A percentile compares a stretch with the other conserved stretches of the same genome.
phyloP scores from a whole-genome alignment of 2,797 vertebrate species.

The Anguilla pacifica region DNA sequence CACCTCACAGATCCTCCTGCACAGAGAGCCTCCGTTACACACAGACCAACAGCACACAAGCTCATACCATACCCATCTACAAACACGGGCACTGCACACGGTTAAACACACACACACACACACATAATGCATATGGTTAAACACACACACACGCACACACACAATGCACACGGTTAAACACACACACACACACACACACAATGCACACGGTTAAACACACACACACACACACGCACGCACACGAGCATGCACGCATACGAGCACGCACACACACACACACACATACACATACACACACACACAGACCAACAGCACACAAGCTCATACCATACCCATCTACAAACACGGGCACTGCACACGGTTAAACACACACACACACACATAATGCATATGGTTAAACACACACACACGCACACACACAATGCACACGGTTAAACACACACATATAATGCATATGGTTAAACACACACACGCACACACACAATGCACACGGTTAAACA shows the following conservation, averaged over 20 bases:
- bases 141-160: too few species aligned
- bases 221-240: neutral
- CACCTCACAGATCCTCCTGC: constrained; percentile 96
- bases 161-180: neutral
- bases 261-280: constrained; percentile 22
- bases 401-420: too few species aligned
- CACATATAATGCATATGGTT: too few species aligned
- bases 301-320: neutral
- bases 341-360: too few species aligned
- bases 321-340: too few species aligned
- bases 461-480: too few species aligned
- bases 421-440: too few species aligned
- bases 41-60: too few species aligned
- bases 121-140: neutral
- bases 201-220: neutral
- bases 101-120: neutral
- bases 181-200: neutral
- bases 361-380: too few species aligned
- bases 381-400: too few species aligned
- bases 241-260: neutral
- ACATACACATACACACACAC: constrained; percentile 11
- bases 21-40: neutral
- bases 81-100: neutral
- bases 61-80: neutral
- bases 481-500: too few species aligned